A percentile compares a stretch with the other conserved stretches of the same genome.
Conservation (phyloP, 2,888 invertebrate genomes). For the Heliothis peltigera region DNA sequence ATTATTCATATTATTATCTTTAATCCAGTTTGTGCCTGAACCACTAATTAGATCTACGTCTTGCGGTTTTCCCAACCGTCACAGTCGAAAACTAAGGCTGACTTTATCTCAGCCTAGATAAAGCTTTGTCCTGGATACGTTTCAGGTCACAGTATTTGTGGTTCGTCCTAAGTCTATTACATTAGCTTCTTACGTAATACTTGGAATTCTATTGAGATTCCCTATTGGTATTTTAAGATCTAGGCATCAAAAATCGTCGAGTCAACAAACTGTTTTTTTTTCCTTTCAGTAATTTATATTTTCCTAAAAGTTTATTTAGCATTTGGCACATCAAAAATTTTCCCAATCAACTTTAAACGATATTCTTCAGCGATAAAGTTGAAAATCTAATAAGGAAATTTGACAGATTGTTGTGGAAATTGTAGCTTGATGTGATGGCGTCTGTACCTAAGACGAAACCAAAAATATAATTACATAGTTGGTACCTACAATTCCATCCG, state of each 20-base stretch:
- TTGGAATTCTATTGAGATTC: conserved; percentile 16
- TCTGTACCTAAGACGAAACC: no score
- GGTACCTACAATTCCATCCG: no score
- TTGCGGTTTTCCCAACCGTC: conserved; percentile 35
- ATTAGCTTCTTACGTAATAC: conserved; percentile 39
- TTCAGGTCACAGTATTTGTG: conserved; percentile 47
- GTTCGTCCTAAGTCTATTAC: conserved; percentile 43
- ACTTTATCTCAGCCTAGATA: conserved; percentile 59
- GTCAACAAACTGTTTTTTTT: no score
- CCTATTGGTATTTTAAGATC: conserved; percentile 25
- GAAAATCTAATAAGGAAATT: no score
- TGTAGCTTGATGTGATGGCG: no score
- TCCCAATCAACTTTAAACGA: no score
- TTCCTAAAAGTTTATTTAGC: no score
- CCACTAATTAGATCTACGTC: conserved; percentile 50
- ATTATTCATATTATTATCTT: conserved; percentile 23
- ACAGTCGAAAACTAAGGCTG: conserved; percentile 54
- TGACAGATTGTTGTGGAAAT: no score
- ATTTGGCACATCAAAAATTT: no score
- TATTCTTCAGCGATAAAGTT: no score
- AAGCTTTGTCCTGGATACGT: conserved; percentile 55
- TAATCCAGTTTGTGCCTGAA: conserved; percentile 20
- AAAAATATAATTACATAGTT: no score
- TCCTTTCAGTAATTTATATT: no score
- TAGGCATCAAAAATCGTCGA: conserved; percentile 10